A percentile compares a stretch with the other conserved stretches of the same genome.
Conservation (phyloP, 2,888 invertebrate species). For the Trichogramma evanescens region DNA sequence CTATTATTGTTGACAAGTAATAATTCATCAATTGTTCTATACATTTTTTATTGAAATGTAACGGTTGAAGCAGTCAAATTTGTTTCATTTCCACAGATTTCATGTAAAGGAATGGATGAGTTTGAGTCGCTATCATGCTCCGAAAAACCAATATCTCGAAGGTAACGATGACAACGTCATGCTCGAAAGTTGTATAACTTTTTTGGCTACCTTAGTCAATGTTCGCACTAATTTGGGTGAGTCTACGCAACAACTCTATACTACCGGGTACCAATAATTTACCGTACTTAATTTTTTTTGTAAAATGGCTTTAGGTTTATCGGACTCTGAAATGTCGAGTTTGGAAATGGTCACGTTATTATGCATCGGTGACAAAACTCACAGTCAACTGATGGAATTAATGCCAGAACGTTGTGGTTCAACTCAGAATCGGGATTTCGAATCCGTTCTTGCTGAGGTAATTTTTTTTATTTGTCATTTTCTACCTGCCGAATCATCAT, state of each 20-base stretch:
- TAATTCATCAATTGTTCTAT: conserved; percentile 29
- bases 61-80: background rate
- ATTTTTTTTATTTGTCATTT: background rate
- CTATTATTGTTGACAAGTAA: conserved; percentile 81
- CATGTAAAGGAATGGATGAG: conserved; percentile 83
- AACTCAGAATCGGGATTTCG: conserved; percentile 81
- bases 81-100: conserved; percentile 55
- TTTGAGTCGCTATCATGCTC: conserved; percentile 61
- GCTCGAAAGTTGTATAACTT: conserved; percentile 88
- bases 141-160: conserved; percentile 57
- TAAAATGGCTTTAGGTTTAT: conserved; percentile 48
- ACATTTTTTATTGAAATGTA: background rate
- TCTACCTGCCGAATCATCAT: background rate
- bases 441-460: conserved; percentile 73
- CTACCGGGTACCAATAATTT: background rate
- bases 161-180: conserved; percentile 81
- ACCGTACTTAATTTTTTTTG: background rate
- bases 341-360: conserved; percentile 89
- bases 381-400: conserved; percentile 87
- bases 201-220: conserved; percentile 80
- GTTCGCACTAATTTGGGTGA: conserved; percentile 80
- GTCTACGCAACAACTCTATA: conserved; percentile 20
- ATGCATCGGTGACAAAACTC: conserved; percentile 91
- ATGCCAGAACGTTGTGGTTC: conserved; percentile 96
- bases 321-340: conserved; percentile 62